phyloP scores from a whole-genome alignment of 2,113 vertebrate genomes.

The Chiloscyllium plagiosum region DNA sequence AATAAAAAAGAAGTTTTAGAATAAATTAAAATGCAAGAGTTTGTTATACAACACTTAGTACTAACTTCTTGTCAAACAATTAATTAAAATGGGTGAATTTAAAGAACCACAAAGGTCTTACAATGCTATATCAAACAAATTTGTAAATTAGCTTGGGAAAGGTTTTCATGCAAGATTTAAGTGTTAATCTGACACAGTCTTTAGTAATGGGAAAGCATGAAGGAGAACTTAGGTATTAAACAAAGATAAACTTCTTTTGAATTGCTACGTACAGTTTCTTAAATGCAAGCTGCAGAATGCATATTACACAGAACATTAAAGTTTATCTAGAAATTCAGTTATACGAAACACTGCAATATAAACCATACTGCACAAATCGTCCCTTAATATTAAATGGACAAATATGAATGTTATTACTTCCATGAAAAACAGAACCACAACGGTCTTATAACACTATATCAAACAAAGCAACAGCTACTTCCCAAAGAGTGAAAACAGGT shows the following conservation, averaged over 20 bases:
- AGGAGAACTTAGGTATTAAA: neutral
- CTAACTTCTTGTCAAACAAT: neutral
- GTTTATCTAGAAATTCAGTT: neutral
- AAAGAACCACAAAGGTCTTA: neutral
- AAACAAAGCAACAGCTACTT: too few species aligned
- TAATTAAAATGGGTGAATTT: neutral
- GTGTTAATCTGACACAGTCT: neutral
- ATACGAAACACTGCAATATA: neutral
- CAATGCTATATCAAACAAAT: neutral
- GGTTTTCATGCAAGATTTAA: neutral
- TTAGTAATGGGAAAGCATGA: neutral
- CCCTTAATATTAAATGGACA: neutral
- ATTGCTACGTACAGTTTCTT: neutral
- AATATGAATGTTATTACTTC: neutral
- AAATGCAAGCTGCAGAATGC: neutral
- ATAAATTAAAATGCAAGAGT: conserved; percentile 30
- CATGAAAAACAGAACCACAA: neutral
- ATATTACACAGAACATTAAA: neutral
- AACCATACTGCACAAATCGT: neutral
- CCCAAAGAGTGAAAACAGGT: neutral
- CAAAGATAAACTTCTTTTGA: neutral
- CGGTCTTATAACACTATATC: too few species aligned
- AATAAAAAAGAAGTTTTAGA: neutral
- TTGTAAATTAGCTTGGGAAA: neutral
- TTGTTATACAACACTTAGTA: neutral